Percentiles rank a stretch among this genome's conserved stretches.
These are phyloP conservation scores for Cerceris rybyensis DNA, from an alignment of 2,888 invertebrate genomes.

Conservation along the genomic window DNA sequence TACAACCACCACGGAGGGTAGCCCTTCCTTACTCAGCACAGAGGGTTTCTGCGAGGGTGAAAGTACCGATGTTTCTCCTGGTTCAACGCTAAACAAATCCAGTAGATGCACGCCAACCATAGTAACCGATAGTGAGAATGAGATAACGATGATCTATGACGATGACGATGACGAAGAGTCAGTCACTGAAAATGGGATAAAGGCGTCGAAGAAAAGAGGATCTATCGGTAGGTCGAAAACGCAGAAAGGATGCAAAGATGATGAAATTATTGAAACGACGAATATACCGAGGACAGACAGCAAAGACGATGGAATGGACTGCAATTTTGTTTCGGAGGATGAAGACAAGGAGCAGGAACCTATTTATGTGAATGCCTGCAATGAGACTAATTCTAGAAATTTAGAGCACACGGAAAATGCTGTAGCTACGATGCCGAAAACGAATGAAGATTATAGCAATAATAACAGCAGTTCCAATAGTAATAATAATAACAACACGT, in stretches of 20 bases:
- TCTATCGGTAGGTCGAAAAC: conserved; percentile 35
- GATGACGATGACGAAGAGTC: conserved; percentile 54
- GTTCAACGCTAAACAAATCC: conserved; percentile 77
- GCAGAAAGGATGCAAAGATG: conserved; percentile 28
- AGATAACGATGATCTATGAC: conserved; percentile 59
- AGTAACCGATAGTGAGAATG: conserved; percentile 72
- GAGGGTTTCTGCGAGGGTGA: conserved; percentile 81
- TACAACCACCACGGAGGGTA: conserved; percentile 85
- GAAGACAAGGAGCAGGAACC: conserved; percentile 73
- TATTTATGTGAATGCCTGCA: conserved; percentile 76
- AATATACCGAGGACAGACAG: conserved; percentile 74
- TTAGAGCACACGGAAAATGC: conserved; percentile 54
- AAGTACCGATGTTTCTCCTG: conserved; percentile 78
- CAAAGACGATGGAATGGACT: conserved; percentile 80
- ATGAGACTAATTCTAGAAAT: conserved; percentile 71
- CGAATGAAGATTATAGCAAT: conserved; percentile 55
- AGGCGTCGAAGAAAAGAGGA: conserved; percentile 32
- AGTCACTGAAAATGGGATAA: conserved; percentile 27
- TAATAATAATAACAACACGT: conserved; percentile 59
- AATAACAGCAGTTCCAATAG: conserved; percentile 48
- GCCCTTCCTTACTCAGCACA: conserved; percentile 76
- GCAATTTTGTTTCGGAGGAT: conserved; percentile 77
- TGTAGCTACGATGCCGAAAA: conserved; percentile 20
- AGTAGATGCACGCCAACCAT: conserved; percentile 69
- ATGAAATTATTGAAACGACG: conserved; percentile 28